Evolutionary conservation across 1,140 invertebrate species (phyloP), one percentile per base, ranked within the genome.

Genomic region (Helicorthomorpha holstii): DNA sequence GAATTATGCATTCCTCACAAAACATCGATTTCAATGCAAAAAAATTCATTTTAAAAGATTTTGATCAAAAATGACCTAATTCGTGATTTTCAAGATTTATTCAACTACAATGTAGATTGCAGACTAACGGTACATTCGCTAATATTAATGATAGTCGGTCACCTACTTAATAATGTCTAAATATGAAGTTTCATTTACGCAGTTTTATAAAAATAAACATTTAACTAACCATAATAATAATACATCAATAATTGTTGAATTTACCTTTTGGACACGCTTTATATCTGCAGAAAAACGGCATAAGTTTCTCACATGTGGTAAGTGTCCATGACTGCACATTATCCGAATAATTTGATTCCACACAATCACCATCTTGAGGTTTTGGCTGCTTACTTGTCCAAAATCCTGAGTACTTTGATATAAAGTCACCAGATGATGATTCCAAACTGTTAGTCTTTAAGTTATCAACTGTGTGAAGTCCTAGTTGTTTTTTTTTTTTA

Each of bases 281-380:
- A 12, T 85, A 73, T 59, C 86, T 78, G 64, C 93, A 97, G 76
- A 96, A 85, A 67, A 95, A 97, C 25, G 92, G 90, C 53, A 94
- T 69, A 23, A 96, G 72, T 21, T 83, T 82, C 73, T 96, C 91
- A 65, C 92, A 96, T 12, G 89, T 90, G 51, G 85, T 85, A 49
- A 94, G 70, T 66, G 87, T 80, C 90, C 90, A 95, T 55, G 85
- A 89, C 69, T 93, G 88, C 22, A 57, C 60, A 41, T 43, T 53
- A 58, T 84, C 78, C n/a, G 76, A 77, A 12, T 85, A 69, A 14
- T 77, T 75, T 1, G 68, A 69, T 26, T 61, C 81, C 75, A 93
- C 89, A 68, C 91, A 95, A 69, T 90, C 83, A 24, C 90, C 90
- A 12, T 78, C 76, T 45, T 74, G 72, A 21, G 86, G 80, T 67